Base-by-base conservation (phyloP, 2,888 invertebrate genomes). In the Ormyrus labotus region DNA sequence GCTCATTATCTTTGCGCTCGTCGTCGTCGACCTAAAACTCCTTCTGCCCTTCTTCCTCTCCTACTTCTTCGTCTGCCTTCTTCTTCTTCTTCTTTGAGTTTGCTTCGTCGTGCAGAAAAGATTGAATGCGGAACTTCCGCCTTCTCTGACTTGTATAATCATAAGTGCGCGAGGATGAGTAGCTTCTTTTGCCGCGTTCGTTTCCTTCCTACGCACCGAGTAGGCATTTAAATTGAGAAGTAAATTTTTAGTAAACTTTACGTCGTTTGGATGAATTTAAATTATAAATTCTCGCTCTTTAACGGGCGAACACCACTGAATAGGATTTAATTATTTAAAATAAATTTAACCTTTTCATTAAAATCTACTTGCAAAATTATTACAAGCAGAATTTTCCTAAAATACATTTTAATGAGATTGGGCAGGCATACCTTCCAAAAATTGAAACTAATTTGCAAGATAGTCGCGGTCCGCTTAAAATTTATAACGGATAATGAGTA, bases 1-100 rank as follows among this genome's bases (percentile, higher is more conserved):
- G 74, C 76, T 81, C 70, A 70, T 81, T 82, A 83, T 81, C 81
- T 81, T 65, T 67, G 64, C 65, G 57, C 34, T 65, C 53, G 19
- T 58, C 47, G 60, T 45, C 53, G 34, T 65, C 70, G 64, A 75
- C 70, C 80, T 47, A 64, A 65, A 61, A 61, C 63, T 65, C 55
- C 11, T 34, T 34, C 34, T 34, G 34, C 34, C 47, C 11, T 50
- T 19, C 51, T 34, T 8, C 19, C 47, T 34, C 34, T 34, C 34
- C 34, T 34, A 34, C 34, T 34, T 34, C 34, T 34, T 34, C 34
- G 34, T 5, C 9, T 10, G n/a, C 10, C 34, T 45, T 7, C 60
- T 60, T 47, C 2, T 13, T 68, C 51, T 10, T 6, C 51, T 34
- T 5, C n/a, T 45, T 72, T 45, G 19, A 1, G 7, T 50, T 34